These are phyloP conservation scores for Caenorhabditis inopinata DNA, from an alignment of 1,140 invertebrate genomes.

Conservation along the genomic window DNA sequence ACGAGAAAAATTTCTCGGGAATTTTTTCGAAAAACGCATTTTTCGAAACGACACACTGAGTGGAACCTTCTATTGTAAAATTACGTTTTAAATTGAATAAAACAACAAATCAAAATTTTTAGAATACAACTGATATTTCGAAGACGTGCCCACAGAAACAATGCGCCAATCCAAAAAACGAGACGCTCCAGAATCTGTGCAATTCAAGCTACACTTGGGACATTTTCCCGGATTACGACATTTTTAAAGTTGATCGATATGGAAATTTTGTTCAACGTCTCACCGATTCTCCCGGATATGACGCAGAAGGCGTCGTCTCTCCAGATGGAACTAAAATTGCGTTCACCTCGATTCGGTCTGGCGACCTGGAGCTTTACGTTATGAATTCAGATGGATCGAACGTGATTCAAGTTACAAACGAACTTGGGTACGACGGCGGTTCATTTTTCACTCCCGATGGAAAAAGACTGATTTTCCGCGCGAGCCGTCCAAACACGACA, in stretches of 20 bases:
- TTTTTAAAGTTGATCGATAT: slow-evolving; percentile 53
- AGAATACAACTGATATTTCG: not conserved
- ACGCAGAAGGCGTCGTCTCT: slow-evolving; percentile 53
- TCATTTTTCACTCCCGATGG: slow-evolving; percentile 57
- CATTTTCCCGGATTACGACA: slow-evolving; percentile 55
- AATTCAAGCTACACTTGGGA: slow-evolving; percentile 56
- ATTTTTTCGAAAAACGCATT: too few relatives aligned
- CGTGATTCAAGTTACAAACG: slow-evolving; percentile 44
- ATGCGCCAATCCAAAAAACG: slow-evolving; percentile 36
- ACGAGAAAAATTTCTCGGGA: too few relatives aligned
- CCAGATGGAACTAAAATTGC: slow-evolving; percentile 52
- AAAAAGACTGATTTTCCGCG: slow-evolving; percentile 52
- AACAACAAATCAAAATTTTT: not conserved
- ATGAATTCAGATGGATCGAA: slow-evolving; percentile 54
- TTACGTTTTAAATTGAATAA: too few relatives aligned
- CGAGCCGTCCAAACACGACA: slow-evolving; percentile 51
- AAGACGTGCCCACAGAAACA: slow-evolving; percentile 52
- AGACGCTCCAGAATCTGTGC: slow-evolving; percentile 45
- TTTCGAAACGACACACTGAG: too few relatives aligned
- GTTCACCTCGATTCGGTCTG: slow-evolving; percentile 50
- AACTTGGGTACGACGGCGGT: slow-evolving; percentile 56
- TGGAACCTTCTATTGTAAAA: too few relatives aligned
- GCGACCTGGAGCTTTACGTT: slow-evolving; percentile 53
- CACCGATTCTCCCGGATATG: slow-evolving; percentile 51
- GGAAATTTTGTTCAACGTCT: slow-evolving; percentile 53